Evolutionary conservation across 1,140 invertebrate species (phyloP), one percentile per base, ranked within the genome.

Genomic region (Lepidostoma basale): DNA sequence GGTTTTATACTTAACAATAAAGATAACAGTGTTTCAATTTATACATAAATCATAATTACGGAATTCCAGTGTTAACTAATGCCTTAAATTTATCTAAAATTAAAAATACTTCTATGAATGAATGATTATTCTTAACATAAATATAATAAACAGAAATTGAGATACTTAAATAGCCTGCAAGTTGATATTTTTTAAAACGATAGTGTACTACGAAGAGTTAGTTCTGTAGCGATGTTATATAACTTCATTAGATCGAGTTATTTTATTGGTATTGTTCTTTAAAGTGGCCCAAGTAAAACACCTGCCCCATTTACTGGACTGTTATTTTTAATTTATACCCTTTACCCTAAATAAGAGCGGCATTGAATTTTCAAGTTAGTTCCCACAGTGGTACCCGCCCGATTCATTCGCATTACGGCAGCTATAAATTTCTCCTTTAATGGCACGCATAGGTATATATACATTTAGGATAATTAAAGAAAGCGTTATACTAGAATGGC

Each of bases 341-440:
- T 52, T 36, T 52, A 23, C 30, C 28, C 33, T 18, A 12, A 52
- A 42, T 23, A 28, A 58, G 25, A 23, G 20, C 39, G 49, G 36
- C 36, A 28, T 67, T 49, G 40, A 28, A 39, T 59, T 45, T 28
- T 45, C 22, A 16, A 30, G 12, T 45, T 59, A 26, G 62, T 62
- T 54, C 49, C 58, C 56, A 60, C 36, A 60, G 62, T 58, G 56
- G 58, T 64, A 66, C 56, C 56, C 49, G 59, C 36, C 44, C 56
- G 66, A 70, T 70, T 62, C 64, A 62, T 66, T 70, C 56, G 33
- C 62, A 70, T 66, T 66, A 62, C 25, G 39, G 49, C 25, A n/a
- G 45, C 39, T 47, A 70, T 70, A 70, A 70, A 67, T 70, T 70
- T 52, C 40, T 45, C 23, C 49, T 69, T 28, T 33, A 63, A 64